Conservation (phyloP, 2,113 vertebrate species). For the Plotosus lineatus region DNA sequence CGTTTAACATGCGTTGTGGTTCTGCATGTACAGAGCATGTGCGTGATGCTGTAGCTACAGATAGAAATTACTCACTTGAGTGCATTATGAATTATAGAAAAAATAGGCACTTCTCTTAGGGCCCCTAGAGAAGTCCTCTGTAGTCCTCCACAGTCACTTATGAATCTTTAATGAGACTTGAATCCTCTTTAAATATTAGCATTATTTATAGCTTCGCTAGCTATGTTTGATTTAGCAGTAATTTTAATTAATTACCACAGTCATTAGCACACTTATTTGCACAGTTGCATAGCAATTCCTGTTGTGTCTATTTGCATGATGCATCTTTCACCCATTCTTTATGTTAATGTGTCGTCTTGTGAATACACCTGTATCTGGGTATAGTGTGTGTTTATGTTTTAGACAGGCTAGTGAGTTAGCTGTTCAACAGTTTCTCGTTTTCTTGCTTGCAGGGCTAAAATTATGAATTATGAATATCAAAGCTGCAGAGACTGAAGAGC, state of each 20-base stretch:
- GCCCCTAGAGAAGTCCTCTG: not conserved
- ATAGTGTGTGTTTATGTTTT: conserved; percentile 54
- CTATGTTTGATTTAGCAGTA: conserved; percentile 5
- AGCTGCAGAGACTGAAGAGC: conserved; percentile 88
- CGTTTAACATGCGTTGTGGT: not conserved
- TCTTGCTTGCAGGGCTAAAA: conserved; percentile 95
- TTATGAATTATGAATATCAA: conserved; percentile 82
- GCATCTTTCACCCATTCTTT: conserved; percentile 24
- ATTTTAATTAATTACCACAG: conserved; percentile 19
- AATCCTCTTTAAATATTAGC: conserved; percentile 30
- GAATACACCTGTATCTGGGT: conserved; percentile 41
- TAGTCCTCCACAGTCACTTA: conserved; percentile 23
- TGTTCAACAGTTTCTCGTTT: conserved; percentile 84
- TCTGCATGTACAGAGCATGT: conserved; percentile 28
- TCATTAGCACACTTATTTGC: conserved; percentile 35
- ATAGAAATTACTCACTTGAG: conserved; percentile 1
- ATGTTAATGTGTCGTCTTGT: conserved; percentile 31
- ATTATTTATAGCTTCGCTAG: conserved; percentile 9
- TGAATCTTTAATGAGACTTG: conserved; percentile 34
- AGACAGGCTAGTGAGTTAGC: conserved; percentile 78
- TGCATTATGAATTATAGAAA: not conserved
- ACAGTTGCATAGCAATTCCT: conserved; percentile 10
- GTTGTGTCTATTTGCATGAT: conserved; percentile 31
- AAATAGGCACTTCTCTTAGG: not conserved
- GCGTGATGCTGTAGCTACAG: conserved; percentile 17